A percentile compares a stretch with the other conserved stretches of the same genome.
These are phyloP conservation scores for Brachirus orientalis DNA, from an alignment of 2,113 vertebrate species.

Conservation along the genomic window DNA sequence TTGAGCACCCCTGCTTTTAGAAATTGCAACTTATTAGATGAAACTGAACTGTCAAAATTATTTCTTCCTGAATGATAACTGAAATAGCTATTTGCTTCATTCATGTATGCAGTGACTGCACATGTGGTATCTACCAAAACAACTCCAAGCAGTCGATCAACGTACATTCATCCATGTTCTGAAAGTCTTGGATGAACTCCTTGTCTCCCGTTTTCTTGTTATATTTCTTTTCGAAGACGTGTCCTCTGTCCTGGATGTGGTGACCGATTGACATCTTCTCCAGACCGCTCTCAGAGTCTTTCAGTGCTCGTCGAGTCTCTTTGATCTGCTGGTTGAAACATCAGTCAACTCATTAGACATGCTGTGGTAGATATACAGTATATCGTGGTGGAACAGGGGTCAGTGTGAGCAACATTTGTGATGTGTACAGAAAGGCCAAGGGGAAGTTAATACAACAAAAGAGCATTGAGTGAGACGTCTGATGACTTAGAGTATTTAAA, in stretches of 20 bases:
- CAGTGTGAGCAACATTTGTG: background rate
- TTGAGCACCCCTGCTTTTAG: too few relatives aligned
- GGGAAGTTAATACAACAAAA: too few relatives aligned
- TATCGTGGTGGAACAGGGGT: background rate
- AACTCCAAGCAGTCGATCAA: background rate
- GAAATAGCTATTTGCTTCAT: too few relatives aligned
- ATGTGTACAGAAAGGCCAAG: too few relatives aligned
- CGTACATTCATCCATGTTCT: conserved; percentile 94
- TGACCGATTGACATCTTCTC: conserved; percentile 94
- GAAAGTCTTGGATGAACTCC: conserved; percentile 93
- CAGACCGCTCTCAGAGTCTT: conserved; percentile 91
- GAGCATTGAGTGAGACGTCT: too few relatives aligned
- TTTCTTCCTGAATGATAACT: too few relatives aligned
- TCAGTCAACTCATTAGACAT: background rate
- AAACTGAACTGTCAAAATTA: too few relatives aligned
- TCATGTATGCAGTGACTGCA: too few relatives aligned
- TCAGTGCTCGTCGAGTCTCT: conserved; percentile 88
- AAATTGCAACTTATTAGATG: too few relatives aligned
- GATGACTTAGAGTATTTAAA: too few relatives aligned
- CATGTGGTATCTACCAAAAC: background rate
- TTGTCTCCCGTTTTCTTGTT: conserved; percentile 91
- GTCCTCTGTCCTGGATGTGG: conserved; percentile 90
- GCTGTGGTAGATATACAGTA: background rate
- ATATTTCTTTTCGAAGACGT: conserved; percentile 88
- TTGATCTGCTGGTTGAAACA: conserved; percentile 81